Evolutionary conservation across 2,113 vertebrate species (phyloP).

Genomic region (Alethe castanea): DNA sequence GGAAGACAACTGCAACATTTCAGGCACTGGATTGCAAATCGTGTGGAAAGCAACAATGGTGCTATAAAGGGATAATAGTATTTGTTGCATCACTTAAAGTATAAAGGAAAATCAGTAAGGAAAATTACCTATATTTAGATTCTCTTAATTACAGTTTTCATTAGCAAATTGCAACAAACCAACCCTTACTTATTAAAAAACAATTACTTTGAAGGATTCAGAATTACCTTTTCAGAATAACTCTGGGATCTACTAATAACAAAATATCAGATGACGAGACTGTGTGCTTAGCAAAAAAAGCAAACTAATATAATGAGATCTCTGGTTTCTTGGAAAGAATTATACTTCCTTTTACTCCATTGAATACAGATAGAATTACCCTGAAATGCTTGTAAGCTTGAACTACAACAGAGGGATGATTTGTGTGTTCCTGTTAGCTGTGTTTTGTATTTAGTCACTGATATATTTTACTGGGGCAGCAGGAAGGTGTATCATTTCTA

Average conservation of each 20-base stretch:
- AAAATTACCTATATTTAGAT: neutral
- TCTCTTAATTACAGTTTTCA: neutral
- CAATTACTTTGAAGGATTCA: neutral
- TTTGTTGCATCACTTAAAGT: neutral
- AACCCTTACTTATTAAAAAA: neutral
- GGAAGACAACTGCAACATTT: conserved; percentile 27
- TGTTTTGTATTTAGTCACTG: neutral
- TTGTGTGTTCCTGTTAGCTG: neutral
- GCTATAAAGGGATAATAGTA: neutral
- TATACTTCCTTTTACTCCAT: neutral
- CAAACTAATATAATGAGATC: neutral
- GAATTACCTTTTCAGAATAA: neutral
- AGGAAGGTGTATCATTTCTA: neutral
- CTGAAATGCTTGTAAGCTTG: neutral
- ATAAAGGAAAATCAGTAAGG: neutral
- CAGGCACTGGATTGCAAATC: neutral
- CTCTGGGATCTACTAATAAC: neutral
- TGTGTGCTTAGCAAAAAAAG: neutral
- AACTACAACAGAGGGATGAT: neutral
- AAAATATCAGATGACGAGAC: neutral
- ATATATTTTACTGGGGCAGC: neutral
- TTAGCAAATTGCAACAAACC: neutral
- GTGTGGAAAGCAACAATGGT: neutral
- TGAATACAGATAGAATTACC: neutral
- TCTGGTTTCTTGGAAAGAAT: neutral